Percentiles rank a stretch among this genome's conserved stretches.
Evolutionary conservation across 2,888 invertebrate species (phyloP).

Genomic region (Eilema griseolum): DNA sequence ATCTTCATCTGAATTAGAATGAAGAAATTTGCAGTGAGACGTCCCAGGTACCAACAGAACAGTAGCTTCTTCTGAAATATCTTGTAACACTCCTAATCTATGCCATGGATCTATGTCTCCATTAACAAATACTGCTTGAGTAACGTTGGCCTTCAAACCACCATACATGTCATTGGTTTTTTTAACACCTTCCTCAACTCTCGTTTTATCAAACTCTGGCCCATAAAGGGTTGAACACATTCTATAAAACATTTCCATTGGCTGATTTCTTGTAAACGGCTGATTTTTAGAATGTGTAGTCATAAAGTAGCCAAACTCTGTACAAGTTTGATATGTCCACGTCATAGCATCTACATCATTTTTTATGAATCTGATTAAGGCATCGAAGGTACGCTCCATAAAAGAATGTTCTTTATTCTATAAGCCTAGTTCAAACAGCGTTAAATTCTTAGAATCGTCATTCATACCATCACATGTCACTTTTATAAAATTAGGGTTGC

Average conservation of each 20-base stretch:
- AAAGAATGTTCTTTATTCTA: too few species aligned
- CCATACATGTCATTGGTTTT: constrained; percentile 83
- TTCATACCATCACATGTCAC: too few species aligned
- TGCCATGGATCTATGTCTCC: constrained; percentile 88
- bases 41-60: constrained; percentile 68
- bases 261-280: constrained; percentile 85
- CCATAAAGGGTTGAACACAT: constrained; percentile 79
- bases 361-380: too few species aligned
- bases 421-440: too few species aligned
- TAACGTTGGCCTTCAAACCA: constrained; percentile 78
- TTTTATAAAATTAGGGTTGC: too few species aligned
- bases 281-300: constrained; percentile 86
- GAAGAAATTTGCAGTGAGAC: constrained; percentile 73
- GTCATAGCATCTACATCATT: too few species aligned
- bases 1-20: constrained; percentile 63
- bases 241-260: constrained; percentile 66
- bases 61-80: constrained; percentile 73
- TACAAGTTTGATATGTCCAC: constrained; percentile 91
- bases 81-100: constrained; percentile 79
- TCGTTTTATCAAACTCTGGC: constrained; percentile 47
- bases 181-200: constrained; percentile 32
- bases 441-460: too few species aligned
- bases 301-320: constrained; percentile 92
- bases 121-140: constrained; percentile 86
- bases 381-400: too few species aligned